Evolutionary conservation across 2,888 invertebrate genomes (phyloP), one percentile per base, ranked within the genome.

Genomic region (Epinotia brunnichana): DNA sequence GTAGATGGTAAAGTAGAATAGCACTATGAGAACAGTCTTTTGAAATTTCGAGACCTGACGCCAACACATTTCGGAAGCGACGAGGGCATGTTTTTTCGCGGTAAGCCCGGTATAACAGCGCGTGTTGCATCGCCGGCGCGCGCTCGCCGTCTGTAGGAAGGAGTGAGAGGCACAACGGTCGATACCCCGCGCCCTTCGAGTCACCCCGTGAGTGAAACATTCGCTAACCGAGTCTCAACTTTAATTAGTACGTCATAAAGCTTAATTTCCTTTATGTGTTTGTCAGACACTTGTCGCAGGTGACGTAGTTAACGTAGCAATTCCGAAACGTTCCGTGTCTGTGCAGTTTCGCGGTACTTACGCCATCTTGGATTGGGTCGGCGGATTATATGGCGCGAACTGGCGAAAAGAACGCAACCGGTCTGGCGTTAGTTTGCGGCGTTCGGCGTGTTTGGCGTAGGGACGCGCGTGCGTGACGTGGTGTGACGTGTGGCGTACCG

Each of bases 41-140:
- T 84, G 83, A 51, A 84, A 71, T 81, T 82, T 86, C 70, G 83
- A 81, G 71, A 85, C 77, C 76, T 82, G 82, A 66, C 87, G 86
- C 81, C 85, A 83, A 74, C 82, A 85, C 85, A 88, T 88, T 77
- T 80, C 84, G 82, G 74, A 17, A 69, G 69, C 60, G 60, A 63
- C 77, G 74, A 74, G 29, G 39, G 57, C 68, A 63, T 68, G 68
- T 39, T 69, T 67, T 71, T 29, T 41, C 24, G 70, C 73, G 76
- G 76, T 73, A 67, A 44, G 29, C 64, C 69, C 78, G 78, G 76
- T 73, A 67, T 51, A 24, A 64, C 69, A 78, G 78, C 84, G 84
- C 84, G 80, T 73, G 61, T 62, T 39, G 69, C 79, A 75, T 71
- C 77, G 77, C 76, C 77, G 78, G 76, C 82, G 84, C 82, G 81